A percentile compares a stretch with the other conserved stretches of the same genome.
These are phyloP conservation scores for Spermophilus dauricus DNA, from an alignment of 2,113 vertebrate species.

Conservation along the genomic window DNA sequence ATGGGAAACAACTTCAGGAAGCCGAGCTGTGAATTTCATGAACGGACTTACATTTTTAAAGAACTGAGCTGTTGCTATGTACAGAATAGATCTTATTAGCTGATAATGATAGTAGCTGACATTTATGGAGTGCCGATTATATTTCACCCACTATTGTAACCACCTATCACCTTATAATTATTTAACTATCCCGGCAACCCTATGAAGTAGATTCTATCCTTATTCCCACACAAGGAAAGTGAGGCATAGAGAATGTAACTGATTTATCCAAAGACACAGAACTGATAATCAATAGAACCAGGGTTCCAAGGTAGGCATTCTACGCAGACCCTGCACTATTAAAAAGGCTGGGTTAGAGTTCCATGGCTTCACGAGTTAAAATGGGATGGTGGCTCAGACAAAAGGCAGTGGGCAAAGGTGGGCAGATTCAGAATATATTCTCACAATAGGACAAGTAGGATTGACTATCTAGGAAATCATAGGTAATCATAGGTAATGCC, in stretches of 20 bases:
- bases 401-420: not conserved
- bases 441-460: not conserved
- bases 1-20: not conserved
- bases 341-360: not conserved
- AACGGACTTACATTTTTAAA: not conserved
- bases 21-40: not conserved
- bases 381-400: not conserved
- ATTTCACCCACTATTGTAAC: not conserved
- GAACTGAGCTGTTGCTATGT: not conserved
- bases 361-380: not conserved
- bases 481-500: not conserved
- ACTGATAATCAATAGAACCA: not conserved
- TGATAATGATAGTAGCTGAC: conserved; percentile 23
- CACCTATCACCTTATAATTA: not conserved
- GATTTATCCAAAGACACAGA: not conserved
- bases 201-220: not conserved
- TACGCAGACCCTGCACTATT: not conserved
- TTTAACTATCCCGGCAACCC: not conserved
- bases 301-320: not conserved
- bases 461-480: not conserved
- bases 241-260: not conserved
- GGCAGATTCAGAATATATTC: not conserved
- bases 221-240: not conserved
- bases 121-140: not conserved
- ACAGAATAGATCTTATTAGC: conserved; percentile 20